phyloP scores from a whole-genome alignment of 2,888 invertebrate genomes.

The Athalia rosae region DNA sequence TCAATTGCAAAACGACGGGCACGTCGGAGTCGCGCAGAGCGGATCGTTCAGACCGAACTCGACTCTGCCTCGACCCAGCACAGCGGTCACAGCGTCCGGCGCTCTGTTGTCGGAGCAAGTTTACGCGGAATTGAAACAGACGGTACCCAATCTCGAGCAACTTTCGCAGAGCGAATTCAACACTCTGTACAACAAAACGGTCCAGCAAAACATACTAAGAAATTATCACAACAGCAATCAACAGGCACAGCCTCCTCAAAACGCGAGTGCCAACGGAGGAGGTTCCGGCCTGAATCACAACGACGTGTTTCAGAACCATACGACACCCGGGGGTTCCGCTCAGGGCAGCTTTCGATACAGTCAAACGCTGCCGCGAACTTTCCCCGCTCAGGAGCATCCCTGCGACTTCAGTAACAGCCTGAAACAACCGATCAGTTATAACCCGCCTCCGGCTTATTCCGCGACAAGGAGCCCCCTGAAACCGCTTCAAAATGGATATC shows the following conservation, averaged over 20 bases:
- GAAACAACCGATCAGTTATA: constrained; percentile 70
- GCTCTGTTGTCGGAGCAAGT: constrained; percentile 67
- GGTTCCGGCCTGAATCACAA: constrained; percentile 50
- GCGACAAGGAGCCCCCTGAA: constrained; percentile 65
- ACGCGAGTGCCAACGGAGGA: constrained; percentile 23
- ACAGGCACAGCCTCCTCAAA: constrained; percentile 24
- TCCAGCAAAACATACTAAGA: constrained; percentile 69
- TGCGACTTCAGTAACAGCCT: constrained; percentile 66
- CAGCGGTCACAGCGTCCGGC: constrained; percentile 51
- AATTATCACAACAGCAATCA: constrained; percentile 64
- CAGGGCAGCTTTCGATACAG: constrained; percentile 53
- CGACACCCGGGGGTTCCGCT: constrained; percentile 6
- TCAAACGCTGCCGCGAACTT: constrained; percentile 61
- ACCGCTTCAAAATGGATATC: constrained; percentile 64
- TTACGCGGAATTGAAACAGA: constrained; percentile 69
- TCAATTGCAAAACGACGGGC: constrained; percentile 61
- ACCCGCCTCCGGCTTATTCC: constrained; percentile 61
- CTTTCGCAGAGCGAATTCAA: constrained; percentile 71
- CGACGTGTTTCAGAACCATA: constrained; percentile 47
- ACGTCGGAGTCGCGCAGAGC: constrained; percentile 52
- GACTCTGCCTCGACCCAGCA: constrained; percentile 53
- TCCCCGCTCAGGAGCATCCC: constrained; percentile 57
- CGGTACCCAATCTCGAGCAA: constrained; percentile 69
- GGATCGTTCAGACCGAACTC: constrained; percentile 28
- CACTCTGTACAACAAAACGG: constrained; percentile 71